phyloP scores from a whole-genome alignment of 2,797 vertebrate genomes.

The Sylvia borin region DNA sequence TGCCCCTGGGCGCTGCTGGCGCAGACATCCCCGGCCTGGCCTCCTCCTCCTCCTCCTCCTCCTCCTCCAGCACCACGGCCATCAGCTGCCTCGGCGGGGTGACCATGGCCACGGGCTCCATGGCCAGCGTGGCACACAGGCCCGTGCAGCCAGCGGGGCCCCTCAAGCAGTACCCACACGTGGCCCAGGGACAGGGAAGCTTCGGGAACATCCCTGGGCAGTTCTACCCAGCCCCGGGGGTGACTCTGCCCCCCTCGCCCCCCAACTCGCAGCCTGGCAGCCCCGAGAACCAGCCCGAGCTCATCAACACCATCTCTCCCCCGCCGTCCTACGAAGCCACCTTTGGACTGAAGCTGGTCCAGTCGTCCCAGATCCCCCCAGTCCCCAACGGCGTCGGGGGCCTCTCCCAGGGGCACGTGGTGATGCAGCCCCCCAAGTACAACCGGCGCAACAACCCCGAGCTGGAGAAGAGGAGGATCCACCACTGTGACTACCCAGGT shows the following conservation, averaged over 20 bases:
- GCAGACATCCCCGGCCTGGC: slow-evolving; percentile 77
- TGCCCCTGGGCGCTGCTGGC: slow-evolving; percentile 69
- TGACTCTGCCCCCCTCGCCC: slow-evolving; percentile 88
- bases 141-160: not conserved
- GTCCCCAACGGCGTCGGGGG: slow-evolving; percentile 75
- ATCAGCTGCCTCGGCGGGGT: slow-evolving; percentile 81
- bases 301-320: slow-evolving; percentile 79
- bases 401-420: slow-evolving; percentile 81
- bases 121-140: slow-evolving; percentile 54
- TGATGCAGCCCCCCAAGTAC: slow-evolving; percentile 88
- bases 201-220: slow-evolving; percentile 53
- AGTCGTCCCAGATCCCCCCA: slow-evolving; percentile 70
- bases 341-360: slow-evolving; percentile 79
- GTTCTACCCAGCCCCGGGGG: slow-evolving; percentile 76
- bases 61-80: slow-evolving; percentile 73
- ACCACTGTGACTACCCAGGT: slow-evolving; percentile 90
- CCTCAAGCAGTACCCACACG: slow-evolving; percentile 73
- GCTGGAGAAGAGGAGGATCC: slow-evolving; percentile 92
- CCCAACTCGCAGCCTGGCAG: slow-evolving; percentile 92
- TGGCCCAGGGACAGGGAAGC: slow-evolving; percentile 60
- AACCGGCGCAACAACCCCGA: slow-evolving; percentile 92
- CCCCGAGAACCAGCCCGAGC: slow-evolving; percentile 85
- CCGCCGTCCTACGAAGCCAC: slow-evolving; percentile 81
- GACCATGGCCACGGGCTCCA: slow-evolving; percentile 65
- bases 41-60: slow-evolving; percentile 71